phyloP scores from a whole-genome alignment of 2,888 invertebrate species.

The Drosophila neotestacea region DNA sequence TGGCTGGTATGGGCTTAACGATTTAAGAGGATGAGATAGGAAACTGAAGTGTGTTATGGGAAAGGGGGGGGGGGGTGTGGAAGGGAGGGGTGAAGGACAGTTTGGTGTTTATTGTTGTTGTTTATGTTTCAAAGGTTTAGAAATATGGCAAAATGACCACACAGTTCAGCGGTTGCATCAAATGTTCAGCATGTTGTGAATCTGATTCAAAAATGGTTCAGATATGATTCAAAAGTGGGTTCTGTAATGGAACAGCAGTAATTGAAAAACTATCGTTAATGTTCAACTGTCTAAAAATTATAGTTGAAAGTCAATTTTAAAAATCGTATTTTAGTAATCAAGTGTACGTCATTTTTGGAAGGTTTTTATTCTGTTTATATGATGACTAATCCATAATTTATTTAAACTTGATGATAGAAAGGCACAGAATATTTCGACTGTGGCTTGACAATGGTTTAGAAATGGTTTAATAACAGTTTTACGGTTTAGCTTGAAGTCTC shows the following conservation, averaged over 20 bases:
- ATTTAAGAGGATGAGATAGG: not conserved
- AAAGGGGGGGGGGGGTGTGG: not conserved
- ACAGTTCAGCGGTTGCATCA: no score
- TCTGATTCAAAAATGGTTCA: not conserved
- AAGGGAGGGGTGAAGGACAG: not conserved
- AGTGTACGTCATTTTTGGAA: no score
- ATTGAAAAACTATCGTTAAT: no score
- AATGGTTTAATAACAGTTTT: no score
- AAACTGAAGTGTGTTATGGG: no score
- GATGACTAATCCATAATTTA: no score
- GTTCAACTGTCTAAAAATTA: not conserved
- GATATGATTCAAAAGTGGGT: not conserved
- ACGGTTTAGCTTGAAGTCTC: no score
- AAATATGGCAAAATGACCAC: not conserved
- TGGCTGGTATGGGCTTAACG: constrained; percentile 19
- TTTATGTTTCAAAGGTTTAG: not conserved
- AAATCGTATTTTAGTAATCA: no score
- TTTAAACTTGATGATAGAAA: no score
- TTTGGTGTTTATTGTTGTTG: not conserved
- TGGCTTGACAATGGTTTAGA: no score
- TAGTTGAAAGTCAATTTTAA: not conserved
- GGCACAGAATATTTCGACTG: no score
- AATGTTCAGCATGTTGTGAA: not conserved
- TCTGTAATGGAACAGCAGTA: not conserved
- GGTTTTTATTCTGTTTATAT: no score